Evolutionary conservation across 2,888 invertebrate species (phyloP).

Genomic region (Heliconius ethilla): DNA sequence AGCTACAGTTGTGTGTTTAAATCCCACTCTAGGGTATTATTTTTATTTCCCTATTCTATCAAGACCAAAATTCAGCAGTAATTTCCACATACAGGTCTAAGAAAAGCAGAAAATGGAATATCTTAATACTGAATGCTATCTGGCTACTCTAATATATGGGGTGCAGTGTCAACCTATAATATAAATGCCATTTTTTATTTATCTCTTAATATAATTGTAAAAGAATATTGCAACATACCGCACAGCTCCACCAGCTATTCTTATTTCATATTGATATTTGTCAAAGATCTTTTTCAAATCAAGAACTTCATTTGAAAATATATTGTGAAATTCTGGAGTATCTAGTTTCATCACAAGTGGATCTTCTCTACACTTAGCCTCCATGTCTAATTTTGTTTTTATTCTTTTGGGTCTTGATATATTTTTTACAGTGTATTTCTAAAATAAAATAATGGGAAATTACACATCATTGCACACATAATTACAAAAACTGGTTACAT

Average conservation of each 20-base stretch:
- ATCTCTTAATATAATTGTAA: conserved; percentile 16
- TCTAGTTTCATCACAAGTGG: conserved; percentile 88
- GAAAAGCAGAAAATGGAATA: too few species aligned
- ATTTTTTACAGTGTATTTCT: conserved; percentile 44
- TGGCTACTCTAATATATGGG: too few species aligned
- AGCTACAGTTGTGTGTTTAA: too few species aligned
- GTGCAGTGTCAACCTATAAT: too few species aligned
- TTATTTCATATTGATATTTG: conserved; percentile 90
- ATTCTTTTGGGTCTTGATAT: conserved; percentile 49
- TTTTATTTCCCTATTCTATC: too few species aligned
- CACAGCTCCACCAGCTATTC: conserved; percentile 98
- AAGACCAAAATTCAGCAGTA: too few species aligned
- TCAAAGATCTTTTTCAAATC: conserved; percentile 88
- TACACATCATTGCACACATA: too few species aligned
- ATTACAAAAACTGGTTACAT: too few species aligned
- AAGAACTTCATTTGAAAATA: conserved; percentile 92
- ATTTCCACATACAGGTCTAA: too few species aligned
- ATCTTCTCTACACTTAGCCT: conserved; percentile 75
- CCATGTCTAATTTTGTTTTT: conserved; percentile 63
- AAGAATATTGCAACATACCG: conserved; percentile 70
- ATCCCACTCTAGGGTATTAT: too few species aligned
- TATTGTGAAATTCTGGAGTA: conserved; percentile 86
- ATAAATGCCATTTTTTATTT: too few species aligned
- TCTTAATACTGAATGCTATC: too few species aligned
- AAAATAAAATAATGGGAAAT: neutral